Conservation (phyloP, 2,797 vertebrate genomes). For the Apogon hyalosoma region DNA sequence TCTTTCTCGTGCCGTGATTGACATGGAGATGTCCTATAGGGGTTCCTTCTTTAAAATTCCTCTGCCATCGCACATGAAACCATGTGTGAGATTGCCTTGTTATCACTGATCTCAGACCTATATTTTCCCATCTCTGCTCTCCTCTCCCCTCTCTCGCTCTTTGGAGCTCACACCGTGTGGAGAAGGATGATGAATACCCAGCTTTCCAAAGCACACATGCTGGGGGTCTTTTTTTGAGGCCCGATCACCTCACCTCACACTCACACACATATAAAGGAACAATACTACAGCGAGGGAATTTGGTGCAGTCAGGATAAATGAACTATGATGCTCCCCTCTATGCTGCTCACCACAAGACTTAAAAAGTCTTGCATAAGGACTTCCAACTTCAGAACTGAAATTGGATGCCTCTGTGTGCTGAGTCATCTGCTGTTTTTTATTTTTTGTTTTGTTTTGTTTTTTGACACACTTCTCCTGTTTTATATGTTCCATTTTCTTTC, state of each 20-base stretch:
- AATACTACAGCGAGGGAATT: conserved; percentile 13
- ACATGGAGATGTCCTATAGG: conserved; percentile 77
- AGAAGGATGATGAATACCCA: conserved; percentile 77
- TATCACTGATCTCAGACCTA: conserved; percentile 81
- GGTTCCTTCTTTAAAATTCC: conserved; percentile 74
- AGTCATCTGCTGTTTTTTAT: conserved; percentile 63
- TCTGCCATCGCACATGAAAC: conserved; percentile 74
- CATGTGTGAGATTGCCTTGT: conserved; percentile 85
- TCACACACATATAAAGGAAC: conserved; percentile 13
- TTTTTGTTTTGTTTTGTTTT: conserved; percentile 25
- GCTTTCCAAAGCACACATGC: conserved; percentile 65
- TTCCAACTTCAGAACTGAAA: conserved; percentile 59
- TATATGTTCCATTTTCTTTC: conserved; percentile 20
- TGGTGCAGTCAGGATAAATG: conserved; percentile 43
- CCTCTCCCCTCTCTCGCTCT: conserved; percentile 54
- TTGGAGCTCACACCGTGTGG: conserved; percentile 65
- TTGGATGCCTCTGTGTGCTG: conserved; percentile 62
- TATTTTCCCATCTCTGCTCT: conserved; percentile 73
- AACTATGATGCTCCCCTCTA: conserved; percentile 33
- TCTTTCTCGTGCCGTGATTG: conserved; percentile 69
- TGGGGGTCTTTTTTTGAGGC: conserved; percentile 48
- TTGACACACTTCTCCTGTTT: conserved; percentile 41
- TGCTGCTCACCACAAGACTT: conserved; percentile 55
- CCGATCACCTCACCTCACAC: conserved; percentile 20
- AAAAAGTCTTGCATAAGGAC: conserved; percentile 62